phyloP scores from a whole-genome alignment of 2,113 vertebrate species.

The Lophius piscatorius region DNA sequence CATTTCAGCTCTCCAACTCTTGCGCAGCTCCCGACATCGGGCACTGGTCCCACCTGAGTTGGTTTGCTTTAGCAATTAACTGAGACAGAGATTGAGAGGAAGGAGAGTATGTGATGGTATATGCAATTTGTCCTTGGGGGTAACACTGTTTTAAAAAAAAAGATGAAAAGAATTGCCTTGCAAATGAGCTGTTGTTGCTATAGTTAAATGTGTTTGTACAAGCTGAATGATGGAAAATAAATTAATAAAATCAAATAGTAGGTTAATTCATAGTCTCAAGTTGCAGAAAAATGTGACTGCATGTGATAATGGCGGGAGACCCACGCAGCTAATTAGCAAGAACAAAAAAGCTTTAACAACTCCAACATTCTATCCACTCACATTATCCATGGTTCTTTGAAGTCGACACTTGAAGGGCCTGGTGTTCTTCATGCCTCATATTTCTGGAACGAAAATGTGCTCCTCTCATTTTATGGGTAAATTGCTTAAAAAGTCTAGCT shows the following conservation, averaged over 20 bases:
- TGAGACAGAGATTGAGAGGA: neutral
- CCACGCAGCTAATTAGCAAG: slow-evolving; percentile 31
- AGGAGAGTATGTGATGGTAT: neutral
- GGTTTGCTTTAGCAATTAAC: neutral
- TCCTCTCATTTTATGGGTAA: slow-evolving; percentile 3
- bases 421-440: slow-evolving; percentile 22
- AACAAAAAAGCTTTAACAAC: slow-evolving; percentile 19
- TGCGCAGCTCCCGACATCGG: slow-evolving; percentile 6
- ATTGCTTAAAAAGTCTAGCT: slow-evolving; percentile 13
- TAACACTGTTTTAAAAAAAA: slow-evolving; percentile 6
- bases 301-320: slow-evolving; percentile 26
- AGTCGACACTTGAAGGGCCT: slow-evolving; percentile 19
- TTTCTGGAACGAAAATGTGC: slow-evolving; percentile 21
- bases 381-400: slow-evolving; percentile 46
- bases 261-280: slow-evolving; percentile 20
- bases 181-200: slow-evolving; percentile 3
- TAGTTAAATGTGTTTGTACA: slow-evolving; percentile 19
- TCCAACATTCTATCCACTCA: slow-evolving; percentile 43
- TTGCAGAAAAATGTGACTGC: too few species aligned
- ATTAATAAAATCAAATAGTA: neutral
- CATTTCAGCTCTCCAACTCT: slow-evolving; percentile 17
- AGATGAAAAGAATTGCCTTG: slow-evolving; percentile 22
- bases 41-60: slow-evolving; percentile 8
- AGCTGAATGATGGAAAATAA: too few species aligned
- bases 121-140: slow-evolving; percentile 3